Conservation (phyloP, 2,113 vertebrate species). For the Carlito syrichta region DNA sequence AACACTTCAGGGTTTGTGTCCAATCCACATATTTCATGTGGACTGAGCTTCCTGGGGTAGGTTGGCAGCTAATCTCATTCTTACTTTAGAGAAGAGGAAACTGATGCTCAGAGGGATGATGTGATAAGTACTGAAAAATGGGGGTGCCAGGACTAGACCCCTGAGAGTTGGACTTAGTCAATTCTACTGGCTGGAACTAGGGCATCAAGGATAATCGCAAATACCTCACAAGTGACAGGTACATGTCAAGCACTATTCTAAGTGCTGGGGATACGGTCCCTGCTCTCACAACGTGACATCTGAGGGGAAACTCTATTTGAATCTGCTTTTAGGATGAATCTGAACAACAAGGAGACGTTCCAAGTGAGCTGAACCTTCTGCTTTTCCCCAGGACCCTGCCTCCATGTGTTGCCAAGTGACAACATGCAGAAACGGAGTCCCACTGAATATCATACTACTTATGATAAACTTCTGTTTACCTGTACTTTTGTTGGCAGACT, state of each 20-base stretch:
- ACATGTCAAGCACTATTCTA: background rate
- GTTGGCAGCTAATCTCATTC: background rate
- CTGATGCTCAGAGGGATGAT: background rate
- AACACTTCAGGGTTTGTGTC: background rate
- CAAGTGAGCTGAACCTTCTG: background rate
- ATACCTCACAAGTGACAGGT: background rate
- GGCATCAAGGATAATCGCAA: background rate
- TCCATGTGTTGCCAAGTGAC: background rate
- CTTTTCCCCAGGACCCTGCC: too few relatives aligned
- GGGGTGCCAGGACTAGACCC: background rate
- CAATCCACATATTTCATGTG: background rate
- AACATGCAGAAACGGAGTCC: background rate
- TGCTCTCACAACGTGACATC: background rate
- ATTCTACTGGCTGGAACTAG: background rate
- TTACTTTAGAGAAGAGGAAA: conserved; percentile 3
- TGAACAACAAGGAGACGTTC: background rate
- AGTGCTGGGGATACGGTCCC: background rate
- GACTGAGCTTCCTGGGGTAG: background rate
- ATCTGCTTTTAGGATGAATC: background rate
- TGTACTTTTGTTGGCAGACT: background rate
- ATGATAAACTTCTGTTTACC: background rate
- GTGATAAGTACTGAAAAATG: background rate
- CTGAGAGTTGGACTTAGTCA: background rate
- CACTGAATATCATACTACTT: background rate
- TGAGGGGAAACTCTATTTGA: background rate